Conservation (phyloP, 64 coral and sea anemone species). For the Montipora sp. region DNA sequence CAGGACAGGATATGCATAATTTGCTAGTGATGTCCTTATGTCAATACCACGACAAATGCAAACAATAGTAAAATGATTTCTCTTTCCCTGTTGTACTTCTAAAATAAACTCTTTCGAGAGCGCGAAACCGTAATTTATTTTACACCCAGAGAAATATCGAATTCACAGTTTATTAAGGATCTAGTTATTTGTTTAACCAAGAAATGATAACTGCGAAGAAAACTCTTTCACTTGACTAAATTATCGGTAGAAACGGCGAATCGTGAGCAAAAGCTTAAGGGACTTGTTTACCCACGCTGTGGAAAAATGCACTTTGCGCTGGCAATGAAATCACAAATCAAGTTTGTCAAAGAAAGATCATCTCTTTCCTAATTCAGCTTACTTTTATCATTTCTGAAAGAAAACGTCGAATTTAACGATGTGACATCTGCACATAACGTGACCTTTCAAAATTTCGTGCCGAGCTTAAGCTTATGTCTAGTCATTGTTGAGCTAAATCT, state of each 20-base stretch:
- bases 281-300: constrained; percentile 17
- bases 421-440: background rate
- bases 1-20: constrained; percentile 1
- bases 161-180: constrained; percentile 38
- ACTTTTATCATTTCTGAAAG: background rate
- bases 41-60: constrained; percentile 24
- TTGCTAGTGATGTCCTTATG: constrained; percentile 24
- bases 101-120: constrained; percentile 29
- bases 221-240: constrained; percentile 30
- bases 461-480: background rate
- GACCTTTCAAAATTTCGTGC: constrained; percentile 5
- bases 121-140: constrained; percentile 32
- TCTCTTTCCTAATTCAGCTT: background rate
- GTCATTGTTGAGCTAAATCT: background rate
- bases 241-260: constrained; percentile 27
- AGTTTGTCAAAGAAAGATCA: background rate
- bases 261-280: constrained; percentile 47
- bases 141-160: constrained; percentile 33
- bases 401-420: constrained; percentile 18
- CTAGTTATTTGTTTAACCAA: constrained; percentile 48
- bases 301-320: background rate
- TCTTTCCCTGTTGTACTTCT: background rate
- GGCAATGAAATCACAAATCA: background rate
- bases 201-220: constrained; percentile 29
- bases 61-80: constrained; percentile 24